A percentile compares a stretch with the other conserved stretches of the same genome.
Evolutionary conservation across 1,140 invertebrate species (phyloP).

Genomic region (Sarcophaga peregrina): DNA sequence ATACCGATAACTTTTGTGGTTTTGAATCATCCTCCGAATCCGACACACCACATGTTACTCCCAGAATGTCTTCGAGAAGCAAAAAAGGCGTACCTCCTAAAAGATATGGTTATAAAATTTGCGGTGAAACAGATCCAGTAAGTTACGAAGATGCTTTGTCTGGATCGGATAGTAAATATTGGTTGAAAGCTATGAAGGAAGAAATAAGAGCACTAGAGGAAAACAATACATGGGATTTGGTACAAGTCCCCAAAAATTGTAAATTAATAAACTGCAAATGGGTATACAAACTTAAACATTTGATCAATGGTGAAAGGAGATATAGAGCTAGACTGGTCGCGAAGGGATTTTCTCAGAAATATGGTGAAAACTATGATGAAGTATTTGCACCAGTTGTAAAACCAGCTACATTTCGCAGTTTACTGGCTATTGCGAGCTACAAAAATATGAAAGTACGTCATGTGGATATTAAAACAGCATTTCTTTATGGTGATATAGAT

Average conservation of each 20-base stretch:
- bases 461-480: constrained; percentile 63
- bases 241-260: constrained; percentile 47
- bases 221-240: constrained; percentile 52
- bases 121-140: background rate
- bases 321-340: constrained; percentile 56
- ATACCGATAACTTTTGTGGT: constrained; percentile 18
- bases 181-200: constrained; percentile 51
- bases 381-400: constrained; percentile 50
- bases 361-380: constrained; percentile 30
- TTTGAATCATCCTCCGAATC: background rate
- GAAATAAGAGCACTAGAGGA: constrained; percentile 49
- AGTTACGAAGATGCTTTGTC: constrained; percentile 35
- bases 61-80: constrained; percentile 8
- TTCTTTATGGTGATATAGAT: constrained; percentile 63
- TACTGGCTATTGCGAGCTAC: constrained; percentile 47
- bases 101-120: constrained; percentile 28
- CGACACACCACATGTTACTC: background rate
- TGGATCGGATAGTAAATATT: constrained; percentile 43
- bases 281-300: constrained; percentile 51
- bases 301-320: constrained; percentile 43
- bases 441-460: constrained; percentile 48
- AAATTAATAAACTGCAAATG: constrained; percentile 48
- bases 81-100: constrained; percentile 36
- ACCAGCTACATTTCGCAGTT: constrained; percentile 49
- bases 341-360: constrained; percentile 28